Base-by-base conservation (phyloP, 2,113 vertebrate genomes). In the Eleginops maclovinus region DNA sequence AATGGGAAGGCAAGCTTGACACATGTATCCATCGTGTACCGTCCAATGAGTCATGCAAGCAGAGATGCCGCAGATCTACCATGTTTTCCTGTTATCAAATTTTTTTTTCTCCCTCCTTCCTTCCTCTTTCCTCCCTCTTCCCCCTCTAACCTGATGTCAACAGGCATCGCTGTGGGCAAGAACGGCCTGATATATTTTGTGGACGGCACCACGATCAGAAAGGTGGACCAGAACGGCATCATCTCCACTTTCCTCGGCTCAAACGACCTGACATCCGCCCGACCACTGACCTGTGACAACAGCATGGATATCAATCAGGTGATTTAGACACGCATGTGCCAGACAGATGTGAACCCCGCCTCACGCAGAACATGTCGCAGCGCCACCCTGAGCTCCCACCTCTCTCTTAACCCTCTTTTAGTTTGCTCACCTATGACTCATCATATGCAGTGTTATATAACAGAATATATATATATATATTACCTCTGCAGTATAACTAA, bases 221-320 rank as follows among this genome's bases (percentile, higher is more conserved):
- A 97, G 93, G 96, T 99, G 75, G 98, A 99, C 91, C 97, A 97
- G 65, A 98, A 97, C 31, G 97, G 98, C 61, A 96, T 99, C 89
- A 97, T 99, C 91, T 98, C 97, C 1, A 99, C 98, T 19, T 93
- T 99, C 81, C 95, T 99, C 24, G 98, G 98, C 17, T 99, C 97
- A 59, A 99, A 99, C 0, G 98, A 99, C 88, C 94, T 99, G 81
- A 97, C 97, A 0, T 99, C 98, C 0, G 97, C 98, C 51, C 95
- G 97, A 47, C 98, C 98, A 50, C 88, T 99, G 41, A 98, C 96
- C 54, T 99, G 98, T 77, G 98, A 99, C 90, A 96, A 95, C 6
- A 97, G 97, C 93, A 99, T 99, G 97, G 97, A 99, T 83, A 95
- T 99, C 93, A 97, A 96, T 88, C 97, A 99, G 98, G 98, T 99